Evolutionary conservation across 1,140 invertebrate genomes (phyloP), one percentile per base, ranked within the genome.

Genomic region (Aphaenogaster floridana): DNA sequence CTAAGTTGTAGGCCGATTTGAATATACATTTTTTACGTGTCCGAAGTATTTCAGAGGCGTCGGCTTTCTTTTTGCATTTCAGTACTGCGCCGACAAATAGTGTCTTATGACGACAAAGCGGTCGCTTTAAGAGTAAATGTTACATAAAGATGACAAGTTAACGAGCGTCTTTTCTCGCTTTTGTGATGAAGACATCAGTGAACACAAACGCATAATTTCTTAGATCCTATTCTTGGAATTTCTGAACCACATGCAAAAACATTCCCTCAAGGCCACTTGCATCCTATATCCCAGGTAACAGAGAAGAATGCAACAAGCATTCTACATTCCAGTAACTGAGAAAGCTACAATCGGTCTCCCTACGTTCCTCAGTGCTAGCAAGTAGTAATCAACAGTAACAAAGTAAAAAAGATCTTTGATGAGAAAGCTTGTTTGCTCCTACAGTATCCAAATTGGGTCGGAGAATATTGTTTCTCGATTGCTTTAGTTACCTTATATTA

Each of bases 61-160:
- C n/a, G 63, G 13, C 8, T 42, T 81, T 81, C 36, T 71, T 81
- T 81, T 81, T 69, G 79, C 79, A 81, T 81, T 59, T 81, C 21
- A 57, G 15, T 42, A 71, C 57, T 69, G 13, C 45, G 64, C 13
- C 87, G 84, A 78, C 66, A 89, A 89, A 85, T 86, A 17, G 59
- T 83, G 64, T 52, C 80, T 85, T 76, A 39, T 72, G 71, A 50
- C 79, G 50, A 71, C 79, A 86, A 72, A 86, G 63, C 59, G 66
- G 59, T 63, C 59, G 21, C 42, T 88, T 88, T 79, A 86, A 42
- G 50, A 78, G 28, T 81, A 71, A 81, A 39, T 42, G 48, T 59
- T 71, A 52, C 21, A 36, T 50, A 76, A 66, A 88, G 87, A 69
- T 89, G 74, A 88, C 72, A 78, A 76, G 57, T 88, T 88, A 88